These are phyloP conservation scores for Goniozus legneri DNA, from an alignment of 1,140 invertebrate genomes.

Conservation along the genomic window DNA sequence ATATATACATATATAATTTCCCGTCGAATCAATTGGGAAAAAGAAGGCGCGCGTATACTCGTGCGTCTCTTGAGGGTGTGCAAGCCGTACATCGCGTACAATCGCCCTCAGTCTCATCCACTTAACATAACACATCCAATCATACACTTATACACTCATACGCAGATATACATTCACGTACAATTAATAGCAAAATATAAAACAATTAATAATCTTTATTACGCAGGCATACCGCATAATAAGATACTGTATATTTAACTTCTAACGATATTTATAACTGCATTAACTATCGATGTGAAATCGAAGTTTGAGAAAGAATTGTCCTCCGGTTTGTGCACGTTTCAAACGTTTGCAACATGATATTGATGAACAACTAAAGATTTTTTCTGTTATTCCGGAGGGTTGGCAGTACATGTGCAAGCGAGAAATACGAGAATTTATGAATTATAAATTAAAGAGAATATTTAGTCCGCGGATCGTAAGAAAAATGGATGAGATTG, in stretches of 20 bases:
- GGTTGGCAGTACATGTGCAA: no score
- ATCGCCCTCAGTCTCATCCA: not conserved
- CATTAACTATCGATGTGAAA: conserved; percentile 17
- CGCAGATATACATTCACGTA: conserved; percentile 10
- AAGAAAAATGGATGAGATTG: not conserved
- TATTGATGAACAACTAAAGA: not conserved
- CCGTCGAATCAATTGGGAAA: no score
- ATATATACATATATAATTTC: conserved; percentile 7
- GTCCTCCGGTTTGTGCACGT: not conserved
- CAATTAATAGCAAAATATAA: conserved; percentile 5
- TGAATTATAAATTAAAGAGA: no score
- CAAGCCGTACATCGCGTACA: not conserved
- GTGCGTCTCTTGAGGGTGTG: not conserved
- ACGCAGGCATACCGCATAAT: conserved; percentile 12
- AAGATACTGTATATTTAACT: conserved; percentile 25
- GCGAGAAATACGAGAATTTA: no score
- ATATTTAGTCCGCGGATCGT: not conserved
- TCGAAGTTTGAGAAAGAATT: not conserved
- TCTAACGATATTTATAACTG: conserved; percentile 22
- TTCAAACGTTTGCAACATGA: conserved; percentile 6
- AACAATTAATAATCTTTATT: conserved; percentile 18
- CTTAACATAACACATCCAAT: conserved; percentile 10
- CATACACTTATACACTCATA: conserved; percentile 12
- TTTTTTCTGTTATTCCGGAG: no score
- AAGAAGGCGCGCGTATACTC: no score